Evolutionary conservation across 2,888 invertebrate species (phyloP).

Genomic region (Cryptops parisi): DNA sequence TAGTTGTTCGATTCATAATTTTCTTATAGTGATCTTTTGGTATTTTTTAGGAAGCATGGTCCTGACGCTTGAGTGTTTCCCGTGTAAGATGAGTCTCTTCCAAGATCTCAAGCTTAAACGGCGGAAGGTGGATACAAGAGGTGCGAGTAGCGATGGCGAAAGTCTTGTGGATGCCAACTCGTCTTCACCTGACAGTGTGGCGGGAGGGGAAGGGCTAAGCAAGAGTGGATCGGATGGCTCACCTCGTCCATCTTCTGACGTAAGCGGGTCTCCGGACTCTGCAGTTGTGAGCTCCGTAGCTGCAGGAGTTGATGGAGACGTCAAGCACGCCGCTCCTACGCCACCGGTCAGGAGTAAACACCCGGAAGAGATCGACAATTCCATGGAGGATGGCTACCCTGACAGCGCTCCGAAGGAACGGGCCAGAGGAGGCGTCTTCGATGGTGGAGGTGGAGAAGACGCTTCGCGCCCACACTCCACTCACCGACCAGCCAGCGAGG

Average conservation of each 20-base stretch:
- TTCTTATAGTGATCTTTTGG: background rate
- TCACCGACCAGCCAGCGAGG: slow-evolving; percentile 32
- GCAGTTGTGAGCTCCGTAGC: no score
- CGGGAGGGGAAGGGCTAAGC: slow-evolving; percentile 13
- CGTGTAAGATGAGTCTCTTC: slow-evolving; percentile 75
- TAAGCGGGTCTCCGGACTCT: slow-evolving; percentile 37
- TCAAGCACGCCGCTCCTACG: slow-evolving; percentile 32
- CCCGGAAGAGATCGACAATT: slow-evolving; percentile 40
- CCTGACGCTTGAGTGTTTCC: slow-evolving; percentile 16
- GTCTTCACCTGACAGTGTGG: slow-evolving; percentile 53
- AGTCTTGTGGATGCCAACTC: slow-evolving; percentile 86
- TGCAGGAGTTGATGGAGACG: slow-evolving; percentile 31
- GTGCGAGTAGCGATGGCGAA: slow-evolving; percentile 92
- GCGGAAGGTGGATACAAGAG: slow-evolving; percentile 92
- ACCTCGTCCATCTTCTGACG: slow-evolving; percentile 15
- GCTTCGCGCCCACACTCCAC: slow-evolving; percentile 16
- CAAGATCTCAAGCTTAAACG: slow-evolving; percentile 96
- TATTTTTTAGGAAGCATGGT: slow-evolving; percentile 18
- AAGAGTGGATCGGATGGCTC: slow-evolving; percentile 14
- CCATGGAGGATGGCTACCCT: slow-evolving; percentile 37
- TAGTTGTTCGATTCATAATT: no score
- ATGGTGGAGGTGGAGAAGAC: slow-evolving; percentile 30
- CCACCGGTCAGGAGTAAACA: slow-evolving; percentile 24
- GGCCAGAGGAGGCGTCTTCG: slow-evolving; percentile 41
- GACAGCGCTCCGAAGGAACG: slow-evolving; percentile 9